A percentile compares a stretch with the other conserved stretches of the same genome.
These are phyloP conservation scores for Zenarchopterus dispar DNA, from an alignment of 2,797 vertebrate genomes.

Conservation along the genomic window DNA sequence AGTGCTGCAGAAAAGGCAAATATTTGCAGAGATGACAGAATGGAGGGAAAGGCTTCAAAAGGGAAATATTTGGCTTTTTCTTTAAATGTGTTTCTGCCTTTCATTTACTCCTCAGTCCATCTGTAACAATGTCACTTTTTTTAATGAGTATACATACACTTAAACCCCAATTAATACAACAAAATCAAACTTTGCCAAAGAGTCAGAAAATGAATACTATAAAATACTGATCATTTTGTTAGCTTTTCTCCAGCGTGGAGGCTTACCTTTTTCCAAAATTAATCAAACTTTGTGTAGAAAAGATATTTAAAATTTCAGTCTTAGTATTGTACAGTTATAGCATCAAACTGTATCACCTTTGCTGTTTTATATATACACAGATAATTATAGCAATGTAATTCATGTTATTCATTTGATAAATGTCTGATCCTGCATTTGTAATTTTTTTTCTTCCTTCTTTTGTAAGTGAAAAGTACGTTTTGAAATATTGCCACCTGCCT, in stretches of 20 bases:
- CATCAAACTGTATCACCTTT: slow-evolving; percentile 4
- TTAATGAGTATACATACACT: background rate
- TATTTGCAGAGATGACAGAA: slow-evolving; percentile 10
- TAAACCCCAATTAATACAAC: too few species aligned
- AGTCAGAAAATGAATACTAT: too few species aligned
- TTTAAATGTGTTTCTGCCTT: background rate
- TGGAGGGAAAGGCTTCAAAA: background rate
- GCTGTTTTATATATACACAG: slow-evolving; percentile 8
- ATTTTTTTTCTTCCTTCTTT: slow-evolving; percentile 42
- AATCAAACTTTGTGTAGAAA: too few species aligned
- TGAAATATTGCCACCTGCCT: slow-evolving; percentile 59
- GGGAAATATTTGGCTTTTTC: background rate
- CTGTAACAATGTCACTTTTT: slow-evolving; percentile 1
- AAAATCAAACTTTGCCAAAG: too few species aligned
- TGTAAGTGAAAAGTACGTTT: slow-evolving; percentile 16
- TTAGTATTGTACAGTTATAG: slow-evolving; percentile 2
- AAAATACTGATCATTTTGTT: too few species aligned
- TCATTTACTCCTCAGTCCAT: background rate
- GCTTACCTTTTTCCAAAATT: too few species aligned
- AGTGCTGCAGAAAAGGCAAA: background rate
- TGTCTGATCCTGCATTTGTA: slow-evolving; percentile 22
- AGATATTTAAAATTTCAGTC: background rate
- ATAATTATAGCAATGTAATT: slow-evolving; percentile 41
- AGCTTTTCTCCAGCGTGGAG: too few species aligned
- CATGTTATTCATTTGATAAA: slow-evolving; percentile 34